Evolutionary conservation across 35 echinoderm and acorn worm genomes (phyloP).

Genomic region (Chiridota heheva): DNA sequence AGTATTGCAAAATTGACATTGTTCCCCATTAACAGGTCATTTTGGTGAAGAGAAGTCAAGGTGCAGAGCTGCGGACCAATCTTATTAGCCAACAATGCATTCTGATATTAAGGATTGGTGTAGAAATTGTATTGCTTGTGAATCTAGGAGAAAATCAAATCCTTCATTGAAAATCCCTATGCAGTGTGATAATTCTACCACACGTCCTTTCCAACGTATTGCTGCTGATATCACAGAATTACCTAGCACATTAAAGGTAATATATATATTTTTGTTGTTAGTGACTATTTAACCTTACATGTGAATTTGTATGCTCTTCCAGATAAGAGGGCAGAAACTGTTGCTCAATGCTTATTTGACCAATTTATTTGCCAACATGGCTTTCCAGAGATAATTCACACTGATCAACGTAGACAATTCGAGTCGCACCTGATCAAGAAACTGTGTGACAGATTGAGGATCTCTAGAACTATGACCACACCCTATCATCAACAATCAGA

Average conservation of each 20-base stretch:
- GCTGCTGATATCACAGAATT: conserved; percentile 18
- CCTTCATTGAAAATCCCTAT: neutral
- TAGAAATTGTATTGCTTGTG: conserved; percentile 8
- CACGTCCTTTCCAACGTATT: conserved; percentile 7
- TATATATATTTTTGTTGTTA: conserved; percentile 1
- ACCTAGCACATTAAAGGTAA: conserved; percentile 23
- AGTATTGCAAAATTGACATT: too few relatives aligned
- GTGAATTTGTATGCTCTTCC: conserved; percentile 19
- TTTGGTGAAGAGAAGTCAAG: too few relatives aligned
- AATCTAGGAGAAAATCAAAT: conserved; percentile 17
- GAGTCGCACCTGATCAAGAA: neutral
- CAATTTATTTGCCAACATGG: conserved; percentile 12
- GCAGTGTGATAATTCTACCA: neutral
- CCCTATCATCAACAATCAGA: conserved; percentile 11
- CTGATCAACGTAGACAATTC: neutral
- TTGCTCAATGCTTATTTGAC: conserved; percentile 1
- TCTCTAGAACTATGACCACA: neutral
- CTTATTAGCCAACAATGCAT: too few relatives aligned
- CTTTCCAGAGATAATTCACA: neutral
- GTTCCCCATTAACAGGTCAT: too few relatives aligned
- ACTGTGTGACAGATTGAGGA: neutral
- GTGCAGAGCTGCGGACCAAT: too few relatives aligned
- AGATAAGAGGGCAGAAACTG: conserved; percentile 24
- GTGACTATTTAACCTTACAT: conserved; percentile 11
- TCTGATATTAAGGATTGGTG: neutral